Evolutionary conservation across 2,888 invertebrate species (phyloP).

Genomic region (Bursaphelenchus okinawaensis): DNA sequence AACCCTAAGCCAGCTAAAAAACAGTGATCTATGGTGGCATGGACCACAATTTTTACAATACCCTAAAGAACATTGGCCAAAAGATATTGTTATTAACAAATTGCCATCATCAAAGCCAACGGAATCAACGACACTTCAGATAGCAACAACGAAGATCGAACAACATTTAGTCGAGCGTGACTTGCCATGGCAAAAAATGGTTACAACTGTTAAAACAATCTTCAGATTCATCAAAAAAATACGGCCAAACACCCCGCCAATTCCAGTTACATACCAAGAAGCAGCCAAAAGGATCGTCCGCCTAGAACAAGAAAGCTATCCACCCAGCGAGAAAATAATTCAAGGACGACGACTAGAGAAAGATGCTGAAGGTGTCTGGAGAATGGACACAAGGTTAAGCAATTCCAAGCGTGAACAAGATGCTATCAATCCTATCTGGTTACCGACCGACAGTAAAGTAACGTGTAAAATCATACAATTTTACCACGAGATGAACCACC

Average conservation of each 20-base stretch:
- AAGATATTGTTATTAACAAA: background rate
- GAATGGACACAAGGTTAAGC: background rate
- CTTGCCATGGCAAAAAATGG: no score
- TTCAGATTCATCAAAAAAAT: no score
- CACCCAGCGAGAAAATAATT: background rate
- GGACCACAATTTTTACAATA: background rate
- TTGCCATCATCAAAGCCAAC: no score
- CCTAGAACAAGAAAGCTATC: background rate
- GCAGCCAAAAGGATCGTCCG: background rate
- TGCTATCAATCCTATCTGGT: conserved; percentile 7
- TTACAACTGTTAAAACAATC: no score
- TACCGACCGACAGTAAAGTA: background rate
- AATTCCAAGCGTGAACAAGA: background rate
- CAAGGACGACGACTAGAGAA: background rate
- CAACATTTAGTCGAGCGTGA: no score
- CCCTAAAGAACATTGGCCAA: background rate
- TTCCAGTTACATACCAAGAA: background rate
- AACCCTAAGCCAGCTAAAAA: background rate
- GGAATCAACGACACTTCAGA: no score
- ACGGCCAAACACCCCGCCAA: no score
- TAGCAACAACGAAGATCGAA: no score
- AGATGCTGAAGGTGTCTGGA: background rate
- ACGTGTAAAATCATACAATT: background rate
- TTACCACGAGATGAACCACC: background rate
- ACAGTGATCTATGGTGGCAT: background rate